A percentile compares a stretch with the other conserved stretches of the same genome.
phyloP scores from a whole-genome alignment of 2,888 invertebrate genomes.

The Ennomos erosarius region DNA sequence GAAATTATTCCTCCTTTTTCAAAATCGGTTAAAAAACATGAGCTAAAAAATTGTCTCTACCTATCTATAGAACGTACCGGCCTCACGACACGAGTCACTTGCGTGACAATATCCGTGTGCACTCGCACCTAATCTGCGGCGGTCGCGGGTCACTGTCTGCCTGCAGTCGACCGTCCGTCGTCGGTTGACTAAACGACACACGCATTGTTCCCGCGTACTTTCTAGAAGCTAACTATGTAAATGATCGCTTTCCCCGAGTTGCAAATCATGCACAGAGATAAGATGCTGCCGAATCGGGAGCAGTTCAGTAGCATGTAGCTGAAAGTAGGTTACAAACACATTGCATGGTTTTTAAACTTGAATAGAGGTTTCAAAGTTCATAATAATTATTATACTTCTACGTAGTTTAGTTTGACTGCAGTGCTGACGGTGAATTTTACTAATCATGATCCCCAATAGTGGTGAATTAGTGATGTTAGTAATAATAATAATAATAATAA shows the following conservation, averaged over 20 bases:
- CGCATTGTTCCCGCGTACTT: conserved; percentile 54
- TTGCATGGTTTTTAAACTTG: no score
- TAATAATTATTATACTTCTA: no score
- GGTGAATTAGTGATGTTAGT: no score
- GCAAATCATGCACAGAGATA: conserved; percentile 4
- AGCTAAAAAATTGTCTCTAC: conserved; percentile 1
- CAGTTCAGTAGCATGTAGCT: no score
- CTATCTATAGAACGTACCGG: neutral
- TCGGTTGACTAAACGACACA: conserved; percentile 47
- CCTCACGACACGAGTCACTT: conserved; percentile 35
- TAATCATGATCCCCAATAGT: no score
- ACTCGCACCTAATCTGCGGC: conserved; percentile 35
- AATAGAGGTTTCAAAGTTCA: no score
- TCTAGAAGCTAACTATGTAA: conserved; percentile 52
- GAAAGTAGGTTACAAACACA: no score
- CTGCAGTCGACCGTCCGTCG: conserved; percentile 22
- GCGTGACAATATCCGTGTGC: conserved; percentile 42
- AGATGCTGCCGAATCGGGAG: neutral
- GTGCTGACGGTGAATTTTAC: no score
- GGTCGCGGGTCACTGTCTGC: conserved; percentile 49
- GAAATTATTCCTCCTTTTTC: no score
- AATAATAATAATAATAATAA: no score
- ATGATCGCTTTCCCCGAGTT: conserved; percentile 16
- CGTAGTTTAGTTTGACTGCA: no score
- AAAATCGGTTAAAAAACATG: no score